Percentiles rank a stretch among this genome's conserved stretches.
Conservation (phyloP, 2,113 vertebrate genomes). For the Poicephalus meyeri region DNA sequence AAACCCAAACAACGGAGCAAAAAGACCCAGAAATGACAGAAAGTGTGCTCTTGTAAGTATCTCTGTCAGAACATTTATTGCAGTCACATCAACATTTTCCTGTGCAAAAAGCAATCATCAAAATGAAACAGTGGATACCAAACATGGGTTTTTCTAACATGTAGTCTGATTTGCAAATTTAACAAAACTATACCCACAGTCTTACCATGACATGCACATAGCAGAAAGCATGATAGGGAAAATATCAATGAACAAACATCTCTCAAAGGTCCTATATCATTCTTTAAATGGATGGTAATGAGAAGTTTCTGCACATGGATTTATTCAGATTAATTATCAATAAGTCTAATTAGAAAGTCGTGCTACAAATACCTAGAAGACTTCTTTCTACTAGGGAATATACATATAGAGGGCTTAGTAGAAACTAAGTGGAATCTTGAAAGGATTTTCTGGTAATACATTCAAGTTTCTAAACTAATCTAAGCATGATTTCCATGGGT, state of each 20-base stretch:
- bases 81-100: background rate
- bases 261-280: background rate
- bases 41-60: background rate
- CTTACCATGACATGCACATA: background rate
- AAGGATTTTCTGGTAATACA: background rate
- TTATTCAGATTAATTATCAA: slow-evolving; percentile 18
- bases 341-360: background rate
- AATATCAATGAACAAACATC: background rate
- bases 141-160: background rate
- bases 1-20: background rate
- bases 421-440: background rate
- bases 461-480: background rate
- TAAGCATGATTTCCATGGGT: background rate
- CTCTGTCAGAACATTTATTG: background rate
- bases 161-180: background rate
- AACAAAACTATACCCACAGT: background rate
- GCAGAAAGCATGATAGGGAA: background rate
- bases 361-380: background rate
- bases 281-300: background rate
- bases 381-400: background rate
- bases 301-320: background rate
- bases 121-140: background rate
- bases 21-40: background rate
- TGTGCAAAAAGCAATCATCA: background rate
- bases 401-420: background rate